Evolutionary conservation across 2,113 vertebrate species (phyloP).

Genomic region (Myiozetetes cayanensis): DNA sequence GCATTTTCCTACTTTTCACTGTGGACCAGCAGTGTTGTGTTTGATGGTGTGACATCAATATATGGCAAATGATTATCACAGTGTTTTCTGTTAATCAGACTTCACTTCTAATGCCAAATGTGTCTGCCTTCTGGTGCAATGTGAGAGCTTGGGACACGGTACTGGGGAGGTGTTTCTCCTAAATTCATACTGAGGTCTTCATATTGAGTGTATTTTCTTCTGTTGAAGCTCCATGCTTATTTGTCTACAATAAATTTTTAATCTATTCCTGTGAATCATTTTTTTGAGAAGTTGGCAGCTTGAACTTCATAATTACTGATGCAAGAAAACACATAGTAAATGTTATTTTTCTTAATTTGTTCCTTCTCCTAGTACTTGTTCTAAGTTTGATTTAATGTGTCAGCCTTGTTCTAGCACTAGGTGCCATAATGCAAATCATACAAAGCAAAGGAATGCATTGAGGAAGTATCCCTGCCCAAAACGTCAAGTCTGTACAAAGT

Average conservation of each 20-base stretch:
- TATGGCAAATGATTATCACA: background rate
- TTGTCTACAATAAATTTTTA: background rate
- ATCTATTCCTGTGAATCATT: background rate
- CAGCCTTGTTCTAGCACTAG: background rate
- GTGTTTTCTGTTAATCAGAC: background rate
- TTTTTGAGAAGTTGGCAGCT: background rate
- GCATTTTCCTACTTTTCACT: background rate
- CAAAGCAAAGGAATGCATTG: background rate
- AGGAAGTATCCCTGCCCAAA: slow-evolving; percentile 22
- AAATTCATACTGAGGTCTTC: background rate
- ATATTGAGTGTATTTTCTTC: background rate
- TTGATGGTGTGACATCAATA: background rate
- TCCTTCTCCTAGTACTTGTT: background rate
- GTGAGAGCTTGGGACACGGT: background rate
- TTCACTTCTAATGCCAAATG: background rate
- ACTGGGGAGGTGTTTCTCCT: background rate
- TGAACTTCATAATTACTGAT: background rate
- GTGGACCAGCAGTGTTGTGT: background rate
- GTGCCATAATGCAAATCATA: background rate
- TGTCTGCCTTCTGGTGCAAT: fast-evolving
- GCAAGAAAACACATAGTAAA: background rate
- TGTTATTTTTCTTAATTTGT: background rate
- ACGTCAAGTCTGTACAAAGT: slow-evolving; percentile 6
- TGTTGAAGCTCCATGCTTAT: background rate
- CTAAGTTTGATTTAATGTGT: background rate